Percentiles rank a stretch among this genome's conserved stretches.
phyloP scores from a whole-genome alignment of 2,797 vertebrate genomes.

The Fistularia commersonii region DNA sequence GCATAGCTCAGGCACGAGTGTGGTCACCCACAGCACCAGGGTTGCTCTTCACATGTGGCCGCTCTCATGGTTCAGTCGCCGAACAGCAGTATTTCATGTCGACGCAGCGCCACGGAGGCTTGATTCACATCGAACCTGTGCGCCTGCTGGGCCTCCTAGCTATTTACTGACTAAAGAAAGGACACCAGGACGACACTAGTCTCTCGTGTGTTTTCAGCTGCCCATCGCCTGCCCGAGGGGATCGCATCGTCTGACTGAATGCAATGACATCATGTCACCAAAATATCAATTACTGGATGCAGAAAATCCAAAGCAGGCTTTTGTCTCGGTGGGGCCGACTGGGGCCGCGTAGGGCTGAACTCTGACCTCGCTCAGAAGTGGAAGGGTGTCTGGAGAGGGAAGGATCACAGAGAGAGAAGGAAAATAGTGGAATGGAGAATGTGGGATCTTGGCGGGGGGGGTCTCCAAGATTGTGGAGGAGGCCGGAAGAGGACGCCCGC shows the following conservation, averaged over 20 bases:
- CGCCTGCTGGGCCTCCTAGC: conserved; percentile 14
- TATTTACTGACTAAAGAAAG: conserved; percentile 40
- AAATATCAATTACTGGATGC: conserved; percentile 53
- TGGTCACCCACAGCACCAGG: neutral
- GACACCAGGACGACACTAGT: conserved; percentile 46
- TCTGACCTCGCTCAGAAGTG: conserved; percentile 55
- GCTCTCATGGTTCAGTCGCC: conserved; percentile 4
- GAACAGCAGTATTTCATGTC: conserved; percentile 2
- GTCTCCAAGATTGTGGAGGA: conserved; percentile 35
- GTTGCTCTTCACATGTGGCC: conserved; percentile 4
- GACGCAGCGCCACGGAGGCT: conserved; percentile 7
- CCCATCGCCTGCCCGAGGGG: conserved; percentile 2
- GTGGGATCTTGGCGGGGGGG: conserved; percentile 30
- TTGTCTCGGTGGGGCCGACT: conserved; percentile 58
- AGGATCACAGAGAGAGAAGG: conserved; percentile 17
- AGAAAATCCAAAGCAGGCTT: conserved; percentile 59
- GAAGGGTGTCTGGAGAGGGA: conserved; percentile 53
- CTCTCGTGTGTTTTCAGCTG: conserved; percentile 4
- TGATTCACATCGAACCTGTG: conserved; percentile 1
- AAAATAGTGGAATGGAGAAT: conserved; percentile 31
- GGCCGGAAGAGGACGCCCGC: conserved; percentile 30
- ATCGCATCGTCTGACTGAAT: no score
- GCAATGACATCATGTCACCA: conserved; percentile 53
- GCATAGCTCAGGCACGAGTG: neutral
- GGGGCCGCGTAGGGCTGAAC: conserved; percentile 51